Evolutionary conservation across 1,140 invertebrate species (phyloP).

Genomic region (Drosophila sp.): DNA sequence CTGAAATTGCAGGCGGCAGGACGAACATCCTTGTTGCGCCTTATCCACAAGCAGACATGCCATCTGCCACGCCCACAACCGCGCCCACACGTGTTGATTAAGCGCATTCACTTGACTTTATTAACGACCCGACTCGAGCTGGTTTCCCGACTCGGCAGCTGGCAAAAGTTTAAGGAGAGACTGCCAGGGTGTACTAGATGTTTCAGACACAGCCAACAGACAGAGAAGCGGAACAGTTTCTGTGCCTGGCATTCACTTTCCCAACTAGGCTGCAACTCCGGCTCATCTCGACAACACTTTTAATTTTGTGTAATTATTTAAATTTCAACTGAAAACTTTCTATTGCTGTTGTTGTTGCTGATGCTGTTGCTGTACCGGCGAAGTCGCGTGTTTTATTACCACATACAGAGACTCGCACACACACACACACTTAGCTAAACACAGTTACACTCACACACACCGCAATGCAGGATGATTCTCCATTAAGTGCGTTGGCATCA

Average conservation of each 20-base stretch:
- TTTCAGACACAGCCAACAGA: background rate
- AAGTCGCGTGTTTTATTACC: slow-evolving; percentile 48
- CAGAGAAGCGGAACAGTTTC: slow-evolving; percentile 18
- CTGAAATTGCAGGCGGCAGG: slow-evolving; percentile 31
- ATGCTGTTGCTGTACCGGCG: slow-evolving; percentile 20
- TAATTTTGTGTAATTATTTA: slow-evolving; percentile 75
- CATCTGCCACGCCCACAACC: background rate
- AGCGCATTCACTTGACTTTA: slow-evolving; percentile 81
- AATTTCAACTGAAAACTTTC: slow-evolving; percentile 59
- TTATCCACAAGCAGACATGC: background rate
- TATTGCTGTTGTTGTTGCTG: slow-evolving; percentile 6
- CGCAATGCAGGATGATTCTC: slow-evolving; percentile 3
- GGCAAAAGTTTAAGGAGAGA: slow-evolving; percentile 47
- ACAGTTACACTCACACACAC: background rate
- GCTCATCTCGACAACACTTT: slow-evolving; percentile 27
- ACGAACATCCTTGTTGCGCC: slow-evolving; percentile 24
- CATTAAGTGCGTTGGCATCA: slow-evolving; percentile 32
- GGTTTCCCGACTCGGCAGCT: slow-evolving; percentile 2
- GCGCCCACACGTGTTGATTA: slow-evolving; percentile 69
- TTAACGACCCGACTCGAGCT: slow-evolving; percentile 53
- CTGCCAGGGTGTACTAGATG: slow-evolving; percentile 39
- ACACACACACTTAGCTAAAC: background rate
- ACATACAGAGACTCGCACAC: slow-evolving; percentile 20
- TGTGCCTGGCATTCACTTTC: slow-evolving; percentile 25
- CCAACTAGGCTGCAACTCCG: slow-evolving; percentile 30